phyloP scores from a whole-genome alignment of 2,797 vertebrate genomes.

The Erpetoichthys calabaricus region DNA sequence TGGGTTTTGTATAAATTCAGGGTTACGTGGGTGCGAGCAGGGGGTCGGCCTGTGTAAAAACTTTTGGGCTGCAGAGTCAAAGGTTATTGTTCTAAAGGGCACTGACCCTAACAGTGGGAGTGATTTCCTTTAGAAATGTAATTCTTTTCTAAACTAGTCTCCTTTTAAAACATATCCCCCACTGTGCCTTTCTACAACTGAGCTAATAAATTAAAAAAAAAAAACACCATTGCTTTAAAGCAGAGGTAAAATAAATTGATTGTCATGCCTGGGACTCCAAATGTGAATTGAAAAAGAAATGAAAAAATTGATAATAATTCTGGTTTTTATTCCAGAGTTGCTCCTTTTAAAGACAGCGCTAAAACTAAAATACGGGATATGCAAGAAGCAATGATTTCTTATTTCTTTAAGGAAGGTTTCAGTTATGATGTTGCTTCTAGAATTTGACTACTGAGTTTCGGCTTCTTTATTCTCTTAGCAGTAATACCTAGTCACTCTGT shows the following conservation, averaged over 20 bases:
- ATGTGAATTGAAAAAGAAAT: too few species aligned
- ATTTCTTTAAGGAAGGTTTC: too few species aligned
- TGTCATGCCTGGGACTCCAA: not conserved
- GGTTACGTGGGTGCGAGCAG: conserved; percentile 16
- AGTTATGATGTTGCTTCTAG: too few species aligned
- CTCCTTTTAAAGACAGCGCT: too few species aligned
- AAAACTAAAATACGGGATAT: too few species aligned
- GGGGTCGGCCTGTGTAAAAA: conserved; percentile 54
- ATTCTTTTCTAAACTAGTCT: conserved; percentile 49
- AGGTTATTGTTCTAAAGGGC: conserved; percentile 65
- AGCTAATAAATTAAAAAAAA: conserved; percentile 36
- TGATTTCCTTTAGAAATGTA: conserved; percentile 52
- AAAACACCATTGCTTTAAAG: not conserved
- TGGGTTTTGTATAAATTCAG: conserved; percentile 51
- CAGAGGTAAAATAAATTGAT: not conserved
- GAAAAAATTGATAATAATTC: too few species aligned
- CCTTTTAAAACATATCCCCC: conserved; percentile 39
- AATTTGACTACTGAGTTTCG: too few species aligned
- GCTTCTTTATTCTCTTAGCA: too few species aligned
- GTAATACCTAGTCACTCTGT: too few species aligned
- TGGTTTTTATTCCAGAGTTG: too few species aligned
- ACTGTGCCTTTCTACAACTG: conserved; percentile 32
- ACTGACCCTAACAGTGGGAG: conserved; percentile 64
- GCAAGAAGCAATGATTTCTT: too few species aligned
- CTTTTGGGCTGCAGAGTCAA: conserved; percentile 52